Evolutionary conservation across 2,113 vertebrate genomes (phyloP).

Genomic region (Tachuris rubrigastra): DNA sequence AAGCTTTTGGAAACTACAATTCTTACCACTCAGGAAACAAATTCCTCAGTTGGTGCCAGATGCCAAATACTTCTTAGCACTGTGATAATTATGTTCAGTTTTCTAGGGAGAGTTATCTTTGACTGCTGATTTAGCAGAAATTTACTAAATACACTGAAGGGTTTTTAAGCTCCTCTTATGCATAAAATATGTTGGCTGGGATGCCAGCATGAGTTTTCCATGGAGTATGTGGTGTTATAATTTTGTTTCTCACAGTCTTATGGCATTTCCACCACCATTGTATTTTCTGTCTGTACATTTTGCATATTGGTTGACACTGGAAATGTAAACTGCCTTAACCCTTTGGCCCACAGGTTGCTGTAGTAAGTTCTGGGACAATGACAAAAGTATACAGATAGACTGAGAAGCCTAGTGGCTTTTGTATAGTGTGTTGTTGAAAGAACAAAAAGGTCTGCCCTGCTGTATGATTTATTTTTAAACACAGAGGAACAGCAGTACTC

Average conservation of each 20-base stretch:
- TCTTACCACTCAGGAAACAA: constrained; percentile 12
- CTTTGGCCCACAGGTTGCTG: neutral
- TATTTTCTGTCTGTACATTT: neutral
- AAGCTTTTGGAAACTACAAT: constrained; percentile 2
- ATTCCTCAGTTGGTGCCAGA: constrained; percentile 24
- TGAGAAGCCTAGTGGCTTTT: neutral
- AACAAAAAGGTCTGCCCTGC: neutral
- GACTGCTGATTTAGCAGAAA: constrained; percentile 44
- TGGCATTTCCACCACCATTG: neutral
- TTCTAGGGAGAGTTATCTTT: neutral
- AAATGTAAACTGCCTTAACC: neutral
- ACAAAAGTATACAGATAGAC: neutral
- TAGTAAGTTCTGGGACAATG: neutral
- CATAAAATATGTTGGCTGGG: neutral
- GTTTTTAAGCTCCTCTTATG: neutral
- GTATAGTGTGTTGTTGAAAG: neutral
- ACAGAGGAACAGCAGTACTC: neutral
- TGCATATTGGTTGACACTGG: neutral
- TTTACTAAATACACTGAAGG: neutral
- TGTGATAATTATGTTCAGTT: constrained; percentile 23
- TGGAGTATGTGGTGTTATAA: neutral
- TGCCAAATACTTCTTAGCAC: constrained; percentile 15
- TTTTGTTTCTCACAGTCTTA: neutral
- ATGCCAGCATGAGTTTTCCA: neutral
- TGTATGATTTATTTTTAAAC: neutral